phyloP scores from a whole-genome alignment of 2,113 vertebrate genomes.

The Lepus timidus region DNA sequence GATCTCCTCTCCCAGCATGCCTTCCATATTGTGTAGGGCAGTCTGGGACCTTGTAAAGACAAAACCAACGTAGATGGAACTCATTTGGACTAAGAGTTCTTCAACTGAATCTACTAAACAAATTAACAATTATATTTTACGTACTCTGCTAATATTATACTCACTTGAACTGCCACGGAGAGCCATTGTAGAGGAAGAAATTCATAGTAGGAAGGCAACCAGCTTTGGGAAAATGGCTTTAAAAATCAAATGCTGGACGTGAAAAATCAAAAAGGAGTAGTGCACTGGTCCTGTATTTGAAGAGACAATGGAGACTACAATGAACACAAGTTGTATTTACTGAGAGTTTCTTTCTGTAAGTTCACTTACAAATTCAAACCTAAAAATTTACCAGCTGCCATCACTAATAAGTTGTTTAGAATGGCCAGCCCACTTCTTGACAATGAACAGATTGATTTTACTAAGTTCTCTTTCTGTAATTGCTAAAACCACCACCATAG shows the following conservation, averaged over 20 bases:
- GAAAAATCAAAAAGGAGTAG: background rate
- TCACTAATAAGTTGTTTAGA: slow-evolving; percentile 17
- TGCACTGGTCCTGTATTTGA: background rate
- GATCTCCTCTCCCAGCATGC: background rate
- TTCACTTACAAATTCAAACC: background rate
- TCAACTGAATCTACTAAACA: background rate
- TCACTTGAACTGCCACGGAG: background rate
- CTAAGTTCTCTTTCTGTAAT: background rate
- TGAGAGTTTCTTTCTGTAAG: background rate
- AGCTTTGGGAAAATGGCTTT: background rate
- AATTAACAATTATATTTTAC: background rate
- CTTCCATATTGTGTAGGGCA: background rate
- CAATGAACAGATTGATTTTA: background rate
- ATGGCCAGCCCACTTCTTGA: background rate
- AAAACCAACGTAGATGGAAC: background rate
- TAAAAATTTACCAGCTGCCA: background rate
- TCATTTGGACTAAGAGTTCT: background rate
- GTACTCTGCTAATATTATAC: background rate
- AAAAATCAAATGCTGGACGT: background rate
- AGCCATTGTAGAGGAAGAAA: background rate
- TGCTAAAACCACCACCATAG: background rate
- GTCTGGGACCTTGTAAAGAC: background rate
- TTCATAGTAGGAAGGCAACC: background rate
- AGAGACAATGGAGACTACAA: background rate
- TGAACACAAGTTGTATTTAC: background rate